These are phyloP conservation scores for Reticulitermes lucifugus DNA, from an alignment of 2,888 invertebrate species.

Conservation along the genomic window DNA sequence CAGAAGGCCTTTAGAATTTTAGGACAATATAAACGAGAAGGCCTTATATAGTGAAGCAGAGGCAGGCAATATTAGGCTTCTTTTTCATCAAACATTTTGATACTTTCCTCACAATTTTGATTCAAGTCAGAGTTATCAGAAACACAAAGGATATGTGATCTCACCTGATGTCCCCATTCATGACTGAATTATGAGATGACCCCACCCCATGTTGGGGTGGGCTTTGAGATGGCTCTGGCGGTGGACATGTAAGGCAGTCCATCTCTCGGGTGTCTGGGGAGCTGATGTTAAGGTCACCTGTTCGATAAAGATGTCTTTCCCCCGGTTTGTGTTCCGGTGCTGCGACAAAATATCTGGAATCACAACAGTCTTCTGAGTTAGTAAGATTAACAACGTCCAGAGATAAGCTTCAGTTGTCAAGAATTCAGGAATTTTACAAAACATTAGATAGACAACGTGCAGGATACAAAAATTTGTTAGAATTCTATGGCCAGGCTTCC, in stretches of 20 bases:
- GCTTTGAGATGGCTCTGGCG: constrained; percentile 29
- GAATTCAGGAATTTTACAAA: no score
- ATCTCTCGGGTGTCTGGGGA: constrained; percentile 54
- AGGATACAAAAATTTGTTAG: no score
- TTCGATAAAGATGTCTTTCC: constrained; percentile 84
- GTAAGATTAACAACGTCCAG: no score
- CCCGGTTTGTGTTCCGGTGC: constrained; percentile 83
- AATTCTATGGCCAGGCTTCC: no score
- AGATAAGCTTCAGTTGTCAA: no score
- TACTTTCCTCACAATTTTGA: neutral
- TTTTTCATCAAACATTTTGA: neutral
- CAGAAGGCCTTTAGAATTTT: no score
- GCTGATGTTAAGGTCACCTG: constrained; percentile 65
- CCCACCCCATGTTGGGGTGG: constrained; percentile 7
- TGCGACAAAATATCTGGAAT: constrained; percentile 81
- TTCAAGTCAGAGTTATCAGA: neutral
- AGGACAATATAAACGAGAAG: no score
- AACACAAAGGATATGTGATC: neutral
- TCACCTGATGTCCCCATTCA: constrained; percentile 30
- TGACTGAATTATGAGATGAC: neutral
- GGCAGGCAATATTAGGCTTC: no score
- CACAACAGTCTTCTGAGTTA: neutral
- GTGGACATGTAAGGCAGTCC: constrained; percentile 65
- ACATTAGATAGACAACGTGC: no score
- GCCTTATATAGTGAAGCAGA: no score